Base-by-base conservation (phyloP, 2,888 invertebrate genomes). In the Eurytoma californica region DNA sequence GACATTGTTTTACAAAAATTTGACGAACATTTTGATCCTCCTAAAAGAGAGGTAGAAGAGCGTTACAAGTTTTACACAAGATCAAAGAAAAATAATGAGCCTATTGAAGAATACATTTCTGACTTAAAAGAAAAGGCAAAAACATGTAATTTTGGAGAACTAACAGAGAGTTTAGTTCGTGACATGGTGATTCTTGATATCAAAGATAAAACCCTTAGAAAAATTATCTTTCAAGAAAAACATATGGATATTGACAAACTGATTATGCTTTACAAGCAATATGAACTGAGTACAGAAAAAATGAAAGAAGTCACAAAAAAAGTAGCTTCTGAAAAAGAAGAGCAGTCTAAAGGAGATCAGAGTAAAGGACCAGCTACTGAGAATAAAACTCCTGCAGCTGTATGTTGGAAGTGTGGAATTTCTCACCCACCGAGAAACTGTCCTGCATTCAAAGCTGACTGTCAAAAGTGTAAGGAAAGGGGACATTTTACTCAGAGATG, bases 401-500 rank as follows among this genome's bases (percentile, higher is more conserved):
- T n/a, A 18, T 84, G 83, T 47, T 57, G 77, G 67, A 69, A 58
- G 28, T 84, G 84, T 72, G 83, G 80, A 39, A 72, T 16, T 9
- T 30, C 57, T 24, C 84, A 84, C 68, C 20, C 28, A 0, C 24
- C 20, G 1, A 77, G 67, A 49, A 58, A 28, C 60, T 84, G 84
- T 61, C 83, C 84, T 20, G 84, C 84, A 13, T 82, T 66, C n/a
- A 80, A 80, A 57, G 72, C 57, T 16, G 70, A 20, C 12, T 84
- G 84, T 79, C 72, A 67, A 3, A 80, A 81, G 39, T 84, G 84
- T 75, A 80, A 83, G 12, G 79, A 66, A 68, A 68, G 66, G 51
- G 79, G 82, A 20, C 83, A 84, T 63, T 84, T 80, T 28, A 79
- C 82, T n/a, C 57, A 77, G 47, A 51, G 66, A 30, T 83, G 83